Evolutionary conservation across 2,888 invertebrate genomes (phyloP).

Genomic region (Plebejus anna): DNA sequence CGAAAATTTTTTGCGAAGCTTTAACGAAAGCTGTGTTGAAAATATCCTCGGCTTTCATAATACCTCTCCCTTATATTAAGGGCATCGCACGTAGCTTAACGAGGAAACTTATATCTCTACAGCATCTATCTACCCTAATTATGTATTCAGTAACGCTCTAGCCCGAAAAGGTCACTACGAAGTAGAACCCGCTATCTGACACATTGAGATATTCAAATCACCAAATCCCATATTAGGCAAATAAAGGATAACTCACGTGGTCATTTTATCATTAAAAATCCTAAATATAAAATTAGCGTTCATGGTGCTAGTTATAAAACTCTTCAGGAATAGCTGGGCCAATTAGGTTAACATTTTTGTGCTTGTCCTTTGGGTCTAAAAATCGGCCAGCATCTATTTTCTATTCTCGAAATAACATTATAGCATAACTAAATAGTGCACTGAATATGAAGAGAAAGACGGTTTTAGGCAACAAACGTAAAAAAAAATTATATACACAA

Average conservation of each 20-base stretch:
- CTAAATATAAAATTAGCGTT: neutral
- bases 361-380: no score
- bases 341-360: no score
- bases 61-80: neutral
- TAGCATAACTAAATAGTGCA: no score
- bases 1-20: neutral
- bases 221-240: slow-evolving; percentile 17
- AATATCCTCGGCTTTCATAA: neutral
- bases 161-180: slow-evolving; percentile 3
- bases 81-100: slow-evolving; percentile 20
- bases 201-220: slow-evolving; percentile 23
- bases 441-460: no score
- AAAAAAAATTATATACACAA: neutral
- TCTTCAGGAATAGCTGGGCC: no score
- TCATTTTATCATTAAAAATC: neutral
- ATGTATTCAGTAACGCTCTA: slow-evolving; percentile 17
- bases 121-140: slow-evolving; percentile 21
- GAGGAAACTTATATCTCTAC: slow-evolving; percentile 20
- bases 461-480: neutral
- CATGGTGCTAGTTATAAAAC: no score
- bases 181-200: slow-evolving; percentile 6
- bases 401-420: no score
- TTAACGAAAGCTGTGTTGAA: neutral
- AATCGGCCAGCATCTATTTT: no score
- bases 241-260: neutral